These are phyloP conservation scores for Anolis sagrei DNA, from an alignment of 2,113 vertebrate species.

Conservation along the genomic window DNA sequence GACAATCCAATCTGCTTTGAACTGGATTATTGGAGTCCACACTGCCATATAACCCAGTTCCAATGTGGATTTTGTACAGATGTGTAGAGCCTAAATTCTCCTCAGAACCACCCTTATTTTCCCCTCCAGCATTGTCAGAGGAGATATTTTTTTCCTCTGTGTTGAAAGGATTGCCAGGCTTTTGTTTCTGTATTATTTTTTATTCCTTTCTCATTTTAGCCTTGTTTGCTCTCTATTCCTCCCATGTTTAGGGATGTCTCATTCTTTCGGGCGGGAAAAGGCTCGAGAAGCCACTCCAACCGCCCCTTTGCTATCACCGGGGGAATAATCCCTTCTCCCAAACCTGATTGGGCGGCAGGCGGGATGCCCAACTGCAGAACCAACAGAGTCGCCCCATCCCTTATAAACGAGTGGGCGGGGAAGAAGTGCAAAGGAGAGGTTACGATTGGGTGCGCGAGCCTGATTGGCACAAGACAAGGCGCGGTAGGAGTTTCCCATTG, in stretches of 20 bases:
- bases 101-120: background rate
- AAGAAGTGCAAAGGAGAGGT: fast-evolving
- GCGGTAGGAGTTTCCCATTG: no score
- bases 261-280: background rate
- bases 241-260: background rate
- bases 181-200: no score
- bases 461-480: no score
- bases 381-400: no score
- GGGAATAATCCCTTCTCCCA: background rate
- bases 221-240: no score
- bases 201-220: no score
- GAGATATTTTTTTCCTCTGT: background rate
- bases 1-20: no score
- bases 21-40: no score
- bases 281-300: background rate
- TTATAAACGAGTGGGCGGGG: background rate
- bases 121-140: background rate
- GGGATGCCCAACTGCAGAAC: background rate
- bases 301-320: constrained; percentile 2
- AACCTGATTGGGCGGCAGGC: constrained; percentile 9
- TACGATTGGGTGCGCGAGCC: fast-evolving
- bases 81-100: no score
- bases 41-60: no score
- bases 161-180: no score
- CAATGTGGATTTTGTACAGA: no score